Conservation (phyloP, 2,888 invertebrate species). For the Chouioia cunea region DNA sequence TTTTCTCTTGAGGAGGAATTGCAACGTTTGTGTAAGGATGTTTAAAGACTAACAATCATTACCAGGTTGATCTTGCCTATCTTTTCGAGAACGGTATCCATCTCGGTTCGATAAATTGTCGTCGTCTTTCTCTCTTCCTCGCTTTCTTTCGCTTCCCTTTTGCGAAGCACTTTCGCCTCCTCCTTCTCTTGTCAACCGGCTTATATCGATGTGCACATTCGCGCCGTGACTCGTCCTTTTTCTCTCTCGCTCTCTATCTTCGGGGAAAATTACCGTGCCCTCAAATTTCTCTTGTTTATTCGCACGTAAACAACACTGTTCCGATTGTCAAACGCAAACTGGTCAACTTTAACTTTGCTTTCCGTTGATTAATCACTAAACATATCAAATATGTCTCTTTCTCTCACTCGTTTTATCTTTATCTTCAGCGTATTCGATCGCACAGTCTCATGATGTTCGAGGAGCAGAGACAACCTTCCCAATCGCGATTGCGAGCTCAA, state of each 20-base stretch:
- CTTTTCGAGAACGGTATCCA: conserved; percentile 63
- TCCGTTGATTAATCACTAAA: conserved; percentile 7
- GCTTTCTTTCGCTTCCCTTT: too few relatives aligned
- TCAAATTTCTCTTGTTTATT: conserved; percentile 10
- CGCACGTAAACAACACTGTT: too few relatives aligned
- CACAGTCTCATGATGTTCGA: conserved; percentile 35
- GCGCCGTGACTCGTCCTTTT: conserved; percentile 8
- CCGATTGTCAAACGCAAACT: too few relatives aligned
- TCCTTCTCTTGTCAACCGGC: conserved; percentile 12
- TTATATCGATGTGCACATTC: conserved; percentile 16
- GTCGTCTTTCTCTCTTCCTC: too few relatives aligned
- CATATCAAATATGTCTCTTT: neutral
- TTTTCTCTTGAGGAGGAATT: too few relatives aligned
- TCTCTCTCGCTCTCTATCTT: conserved; percentile 4
- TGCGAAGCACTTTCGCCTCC: conserved; percentile 33
- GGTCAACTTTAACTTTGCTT: too few relatives aligned
- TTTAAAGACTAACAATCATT: conserved; percentile 46
- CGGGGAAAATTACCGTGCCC: conserved; percentile 11
- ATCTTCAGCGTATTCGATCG: conserved; percentile 5
- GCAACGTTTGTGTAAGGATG: too few relatives aligned
- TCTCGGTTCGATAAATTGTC: conserved; percentile 44
- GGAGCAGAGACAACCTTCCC: conserved; percentile 56
- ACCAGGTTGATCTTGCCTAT: conserved; percentile 67
- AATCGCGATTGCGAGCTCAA: conserved; percentile 63
- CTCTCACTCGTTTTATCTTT: too few relatives aligned